Evolutionary conservation across 2,888 invertebrate species (phyloP), one percentile per base, ranked within the genome.

Genomic region (Drosophila ezoana): DNA sequence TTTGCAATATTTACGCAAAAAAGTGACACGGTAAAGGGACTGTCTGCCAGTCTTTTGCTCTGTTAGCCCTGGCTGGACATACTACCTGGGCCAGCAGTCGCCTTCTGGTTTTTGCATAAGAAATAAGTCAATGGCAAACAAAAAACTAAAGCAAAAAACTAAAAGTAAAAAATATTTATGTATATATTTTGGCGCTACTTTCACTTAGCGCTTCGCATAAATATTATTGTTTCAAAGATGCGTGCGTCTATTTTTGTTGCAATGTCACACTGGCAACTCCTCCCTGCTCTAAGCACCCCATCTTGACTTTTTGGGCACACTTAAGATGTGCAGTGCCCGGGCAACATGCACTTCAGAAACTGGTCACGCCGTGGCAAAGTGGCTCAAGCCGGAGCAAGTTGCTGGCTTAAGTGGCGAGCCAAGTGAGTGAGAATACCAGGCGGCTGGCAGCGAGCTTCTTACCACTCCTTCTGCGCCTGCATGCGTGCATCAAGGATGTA

Each of bases 191-290:
- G 68, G 49, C 62, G 57, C 49, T 62, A 67, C 71, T 79, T 87
- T 76, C 74, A 73, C 75, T 77, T 76, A 67, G 69, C 58, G 76
- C 61, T 63, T 56, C 71, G 77, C 74, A 79, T 77, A 79, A 87
- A 86, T 87, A 87, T 86, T 86, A 76, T 77, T 72, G 63, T 77
- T 72, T 61, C 67, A 74, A 67, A 74, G 72, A 65, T 61, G 79
- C 70, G 62, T 67, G 33, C 13, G 52, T 38, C 54, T 69, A 49
- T 49, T 58, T 84, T 66, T 65, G 74, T 67, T 72, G 80, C 76
- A 72, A 69, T 78, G 76, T 69, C 75, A 77, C 58, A 68, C 78
- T 49, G 45, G 41, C 38, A n/a, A 8, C 1, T 14, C 3, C 48
- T n/a, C 5, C 23, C 38, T 11, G 35, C 35, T n/a, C 14, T 2